Base-by-base conservation (phyloP, 2,888 invertebrate genomes). In the Molorchus minor region DNA sequence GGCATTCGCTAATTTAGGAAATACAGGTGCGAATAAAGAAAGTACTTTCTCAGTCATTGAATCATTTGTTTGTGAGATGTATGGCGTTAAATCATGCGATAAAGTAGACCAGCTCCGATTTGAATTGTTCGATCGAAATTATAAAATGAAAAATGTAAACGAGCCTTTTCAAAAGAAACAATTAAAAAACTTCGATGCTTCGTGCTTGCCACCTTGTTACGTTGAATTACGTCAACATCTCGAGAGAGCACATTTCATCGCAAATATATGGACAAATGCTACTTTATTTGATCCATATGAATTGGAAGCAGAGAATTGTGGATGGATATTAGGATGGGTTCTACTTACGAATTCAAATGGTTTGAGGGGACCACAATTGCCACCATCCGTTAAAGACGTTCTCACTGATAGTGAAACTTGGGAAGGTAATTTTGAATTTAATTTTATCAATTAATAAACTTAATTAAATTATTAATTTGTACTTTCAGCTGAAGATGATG, bases 131-230 rank as follows among this genome's bases (percentile, higher is more conserved):
- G 16, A 45, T 45, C 29, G 1, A 45, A 45, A 36, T 25, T 74
- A 4, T 60, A 56, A 16, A 57, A 57, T 36, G 17, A 49, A 56
- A 56, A 47, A 56, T 41, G 29, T 41, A 5, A n/a, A 56, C 41
- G 44, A 47, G 43, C 40, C 33, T 49, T 56, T 49, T 2, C 13
- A 43, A 56, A 56, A 49, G 20, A 49, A 38, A 52, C 46, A 56
- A 2, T 47, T 40, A 12, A 56, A 47, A 38, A 55, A n/a, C n/a
- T n/a, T n/a, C n/a, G n/a, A n/a, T n/a, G n/a, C n/a, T n/a, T n/a
- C n/a, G n/a, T n/a, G n/a, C 46, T 30, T 46, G 46, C 55, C 46
- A 46, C 19, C 25, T 38, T 38, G 55, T 46, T 40, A 46, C 38
- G 46, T 46, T 5, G 43, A 56, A 47, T 47, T 56, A 47, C 35